Conservation (phyloP, 2,888 invertebrate genomes). For the Leptopilina myrica region DNA sequence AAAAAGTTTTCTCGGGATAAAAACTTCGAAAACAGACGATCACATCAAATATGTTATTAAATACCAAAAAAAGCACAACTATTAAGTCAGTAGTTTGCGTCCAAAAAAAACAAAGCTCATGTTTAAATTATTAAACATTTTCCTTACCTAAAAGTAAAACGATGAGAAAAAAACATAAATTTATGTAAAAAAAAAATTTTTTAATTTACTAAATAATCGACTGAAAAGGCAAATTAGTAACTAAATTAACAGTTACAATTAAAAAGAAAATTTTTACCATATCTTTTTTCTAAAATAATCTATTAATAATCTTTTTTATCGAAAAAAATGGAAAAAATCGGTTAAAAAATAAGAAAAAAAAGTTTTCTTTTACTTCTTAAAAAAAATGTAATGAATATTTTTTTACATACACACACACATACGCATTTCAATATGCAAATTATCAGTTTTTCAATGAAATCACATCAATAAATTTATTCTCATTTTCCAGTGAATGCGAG, state of each 20-base stretch:
- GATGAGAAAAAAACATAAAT: neutral
- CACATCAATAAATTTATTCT: neutral
- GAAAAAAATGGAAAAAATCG: neutral
- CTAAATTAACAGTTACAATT: constrained; percentile 1
- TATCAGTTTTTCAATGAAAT: neutral
- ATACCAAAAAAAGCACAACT: neutral
- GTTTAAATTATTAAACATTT: neutral
- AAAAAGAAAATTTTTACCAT: constrained; percentile 15
- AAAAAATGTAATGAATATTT: neutral
- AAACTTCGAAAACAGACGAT: neutral
- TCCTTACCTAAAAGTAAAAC: neutral
- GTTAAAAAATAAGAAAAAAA: neutral
- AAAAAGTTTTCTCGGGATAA: no score
- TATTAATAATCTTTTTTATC: constrained; percentile 15
- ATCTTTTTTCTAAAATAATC: constrained; percentile 28
- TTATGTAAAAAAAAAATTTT: neutral
- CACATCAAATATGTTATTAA: neutral
- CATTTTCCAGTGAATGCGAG: neutral
- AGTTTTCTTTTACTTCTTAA: neutral
- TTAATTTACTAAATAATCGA: neutral
- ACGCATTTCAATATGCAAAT: constrained; percentile 8
- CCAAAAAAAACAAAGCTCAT: neutral
- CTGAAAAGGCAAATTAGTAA: constrained; percentile 18
- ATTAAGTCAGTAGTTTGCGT: neutral
- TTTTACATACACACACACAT: neutral